Base-by-base conservation (phyloP, 2,113 vertebrate genomes). In the Solea senegalensis region DNA sequence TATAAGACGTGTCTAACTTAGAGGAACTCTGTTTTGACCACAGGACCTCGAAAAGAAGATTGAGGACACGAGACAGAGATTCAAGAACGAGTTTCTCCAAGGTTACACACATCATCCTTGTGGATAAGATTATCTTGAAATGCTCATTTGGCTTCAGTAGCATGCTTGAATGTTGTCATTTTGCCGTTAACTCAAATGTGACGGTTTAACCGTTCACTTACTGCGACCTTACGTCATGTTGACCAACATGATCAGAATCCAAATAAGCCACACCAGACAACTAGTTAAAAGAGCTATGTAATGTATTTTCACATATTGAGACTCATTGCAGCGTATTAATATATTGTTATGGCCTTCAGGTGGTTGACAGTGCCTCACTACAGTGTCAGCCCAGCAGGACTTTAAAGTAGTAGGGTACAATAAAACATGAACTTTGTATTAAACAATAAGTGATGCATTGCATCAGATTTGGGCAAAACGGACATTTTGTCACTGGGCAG, bases 61-160 rank as follows among this genome's bases (percentile, higher is more conserved):
- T 44, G 86, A 90, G 54, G 95, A 96, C 80, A 95, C 88, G 1
- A 92, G 96, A 40, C 91, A 93, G 76, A 94, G 96, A 62, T 99
- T 99, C 88, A 95, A 93, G 78, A 86, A 91, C 15, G 96, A 98
- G 67, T 95, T 92, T 75, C 70, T 96, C 52, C 80, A 94, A 94
- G 97, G 97, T 98, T 91, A 89, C 57, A 10, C 34, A 43, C 50
- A 26, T 73, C 27, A 44, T 53, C 34, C 34, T 6, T 66, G 8
- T 60, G 45, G 63, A 55, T 57, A 51, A 61, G 41, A 21, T 34
- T 65, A 9, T 28, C 50, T 49, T 34, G 55, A 65, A n/a, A 34
- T 50, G 13, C 21, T 49, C 14, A 0, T 15, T n/a, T 2, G 13
- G 34, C 34, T 34, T 1, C 5, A 46, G 15, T 10, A 12, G 43